A percentile compares a stretch with the other conserved stretches of the same genome.
phyloP scores from a whole-genome alignment of 1,140 invertebrate species.

The Scaptomyza pallida region DNA sequence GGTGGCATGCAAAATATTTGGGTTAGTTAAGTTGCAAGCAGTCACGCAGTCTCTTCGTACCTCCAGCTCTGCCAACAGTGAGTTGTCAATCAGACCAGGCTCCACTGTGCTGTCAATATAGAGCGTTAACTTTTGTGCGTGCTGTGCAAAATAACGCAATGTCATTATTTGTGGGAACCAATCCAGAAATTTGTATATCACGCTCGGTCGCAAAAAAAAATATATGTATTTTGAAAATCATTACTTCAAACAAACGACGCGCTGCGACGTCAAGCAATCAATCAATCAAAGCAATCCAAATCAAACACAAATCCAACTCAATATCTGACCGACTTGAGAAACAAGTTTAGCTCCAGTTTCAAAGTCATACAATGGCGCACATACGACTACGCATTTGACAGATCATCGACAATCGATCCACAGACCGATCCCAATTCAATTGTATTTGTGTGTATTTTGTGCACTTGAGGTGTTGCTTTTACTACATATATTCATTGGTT shows the following conservation, averaged over 20 bases:
- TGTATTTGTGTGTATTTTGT: background rate
- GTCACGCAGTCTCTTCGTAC: conserved; percentile 25
- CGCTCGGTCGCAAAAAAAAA: conserved; percentile 61
- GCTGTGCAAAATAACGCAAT: conserved; percentile 57
- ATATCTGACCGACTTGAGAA: conserved; percentile 31
- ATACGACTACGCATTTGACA: conserved; percentile 55
- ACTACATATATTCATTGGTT: conserved; percentile 24
- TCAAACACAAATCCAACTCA: conserved; percentile 74
- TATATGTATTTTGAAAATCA: conserved; percentile 60
- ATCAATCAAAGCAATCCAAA: conserved; percentile 75
- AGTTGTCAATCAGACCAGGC: conserved; percentile 71
- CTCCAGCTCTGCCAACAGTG: conserved; percentile 10
- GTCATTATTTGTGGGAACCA: conserved; percentile 81
- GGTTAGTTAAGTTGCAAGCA: conserved; percentile 35
- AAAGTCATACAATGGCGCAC: conserved; percentile 55
- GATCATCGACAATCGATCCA: conserved; percentile 55
- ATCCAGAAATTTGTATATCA: conserved; percentile 57
- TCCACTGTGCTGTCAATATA: conserved; percentile 33
- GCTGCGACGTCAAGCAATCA: conserved; percentile 70
- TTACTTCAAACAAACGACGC: conserved; percentile 65
- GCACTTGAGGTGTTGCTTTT: conserved; percentile 48
- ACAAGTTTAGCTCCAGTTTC: conserved; percentile 46
- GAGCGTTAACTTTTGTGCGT: conserved; percentile 15
- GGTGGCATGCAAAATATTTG: conserved; percentile 39
- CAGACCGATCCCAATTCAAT: conserved; percentile 24